These are phyloP conservation scores for Drosophila anomelani DNA, from an alignment of 2,888 invertebrate genomes.

Conservation along the genomic window DNA sequence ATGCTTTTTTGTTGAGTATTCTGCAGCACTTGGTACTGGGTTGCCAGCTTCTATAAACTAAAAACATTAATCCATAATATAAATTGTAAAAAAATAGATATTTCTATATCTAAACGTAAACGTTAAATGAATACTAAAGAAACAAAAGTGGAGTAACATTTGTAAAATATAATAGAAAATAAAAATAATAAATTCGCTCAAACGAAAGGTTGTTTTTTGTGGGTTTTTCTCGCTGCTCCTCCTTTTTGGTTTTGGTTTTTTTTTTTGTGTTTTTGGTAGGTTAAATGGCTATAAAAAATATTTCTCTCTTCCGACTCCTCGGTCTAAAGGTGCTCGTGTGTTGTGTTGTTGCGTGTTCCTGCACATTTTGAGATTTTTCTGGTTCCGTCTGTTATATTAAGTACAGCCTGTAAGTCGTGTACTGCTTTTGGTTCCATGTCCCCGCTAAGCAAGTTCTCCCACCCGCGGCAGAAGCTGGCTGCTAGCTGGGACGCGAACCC, in stretches of 20 bases:
- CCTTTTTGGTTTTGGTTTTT: background rate
- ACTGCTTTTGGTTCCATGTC: slow-evolving; percentile 52
- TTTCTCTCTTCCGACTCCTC: slow-evolving; percentile 37
- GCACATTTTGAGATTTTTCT: slow-evolving; percentile 69
- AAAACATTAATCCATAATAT: slow-evolving; percentile 20
- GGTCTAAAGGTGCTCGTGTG: slow-evolving; percentile 18
- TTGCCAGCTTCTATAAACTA: slow-evolving; percentile 40
- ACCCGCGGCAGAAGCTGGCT: slow-evolving; percentile 6
- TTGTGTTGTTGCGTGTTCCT: slow-evolving; percentile 48
- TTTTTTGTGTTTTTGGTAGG: background rate
- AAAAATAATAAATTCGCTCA: slow-evolving; percentile 73
- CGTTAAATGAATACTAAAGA: slow-evolving; percentile 47
- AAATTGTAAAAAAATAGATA: slow-evolving; percentile 33
- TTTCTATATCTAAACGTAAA: slow-evolving; percentile 45
- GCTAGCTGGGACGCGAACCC: slow-evolving; percentile 8
- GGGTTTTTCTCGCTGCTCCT: slow-evolving; percentile 19
- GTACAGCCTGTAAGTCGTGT: slow-evolving; percentile 81
- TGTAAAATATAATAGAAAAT: slow-evolving; percentile 14
- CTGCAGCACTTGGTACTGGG: slow-evolving; percentile 75
- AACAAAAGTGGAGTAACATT: slow-evolving; percentile 43
- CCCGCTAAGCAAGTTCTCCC: slow-evolving; percentile 25
- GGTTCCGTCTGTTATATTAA: slow-evolving; percentile 55
- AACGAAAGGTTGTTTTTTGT: slow-evolving; percentile 68
- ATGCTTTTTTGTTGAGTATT: slow-evolving; percentile 63
- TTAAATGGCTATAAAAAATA: slow-evolving; percentile 70